Base-by-base conservation (phyloP, 2,888 invertebrate species). In the Plagodis dolabraria region DNA sequence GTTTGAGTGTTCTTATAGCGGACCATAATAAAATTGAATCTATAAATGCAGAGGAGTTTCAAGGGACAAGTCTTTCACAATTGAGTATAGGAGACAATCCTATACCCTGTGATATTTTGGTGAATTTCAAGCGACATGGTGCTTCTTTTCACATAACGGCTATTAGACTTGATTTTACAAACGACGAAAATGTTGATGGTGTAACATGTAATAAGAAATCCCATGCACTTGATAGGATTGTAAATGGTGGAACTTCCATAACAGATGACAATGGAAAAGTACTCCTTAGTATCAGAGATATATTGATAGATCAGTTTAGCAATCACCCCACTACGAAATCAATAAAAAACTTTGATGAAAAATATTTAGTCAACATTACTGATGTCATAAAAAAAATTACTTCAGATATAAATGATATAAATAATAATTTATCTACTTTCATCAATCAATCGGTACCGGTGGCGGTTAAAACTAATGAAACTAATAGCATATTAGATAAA, bases 51-150 rank as follows among this genome's bases (percentile, higher is more conserved):
- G 74, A 78, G 38, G 80, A 84, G n/a, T 85, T 88, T 65, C 33
- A 52, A 7, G 74, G 79, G 0, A 79, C 78, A 0, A 70, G 65
- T 63, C 68, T 88, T 46, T 54, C 57, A 8, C 73, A 60, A 42
- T 71, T 89, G 7, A 89, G 89, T 64, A 86, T 89, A 50, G 88
- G 89, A 5, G 80, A 77, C 34, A 89, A 89, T 72, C 87, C 83
- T n/a, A 63, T 89, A 48, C 70, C 87, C 0, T 89, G 89, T 60
- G 75, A 78, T 45, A 48, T 72, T 42, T 62, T 89, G 44, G 73
- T 80, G 0, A 79, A 75, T 54, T 70, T 86, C 0, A 71, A 74
- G 45, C 76, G 74, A 56, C 47, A 40, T 42, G 34, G 35, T 5
- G 7, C 57, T n/a, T 34, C 63, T 2, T 77, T 80, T 65, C 48